These are phyloP conservation scores for Albula glossodonta DNA, from an alignment of 2,113 vertebrate genomes.

Conservation along the genomic window DNA sequence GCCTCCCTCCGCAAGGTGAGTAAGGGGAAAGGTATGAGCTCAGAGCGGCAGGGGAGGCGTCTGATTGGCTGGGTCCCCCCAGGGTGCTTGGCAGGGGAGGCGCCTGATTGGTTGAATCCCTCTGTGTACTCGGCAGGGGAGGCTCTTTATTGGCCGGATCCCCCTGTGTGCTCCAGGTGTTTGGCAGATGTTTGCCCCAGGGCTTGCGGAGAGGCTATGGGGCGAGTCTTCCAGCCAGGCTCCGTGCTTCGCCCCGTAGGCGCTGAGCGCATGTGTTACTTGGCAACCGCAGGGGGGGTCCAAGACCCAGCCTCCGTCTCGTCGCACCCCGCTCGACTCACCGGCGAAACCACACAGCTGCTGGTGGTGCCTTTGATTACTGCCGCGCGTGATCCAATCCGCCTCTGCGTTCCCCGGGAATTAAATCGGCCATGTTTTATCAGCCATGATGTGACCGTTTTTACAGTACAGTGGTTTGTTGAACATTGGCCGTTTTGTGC, in stretches of 20 bases:
- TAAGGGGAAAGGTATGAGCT: slow-evolving; percentile 33
- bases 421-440: background rate
- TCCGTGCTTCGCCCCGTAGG: slow-evolving; percentile 25
- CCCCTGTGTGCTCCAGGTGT: slow-evolving; percentile 42
- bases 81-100: slow-evolving; percentile 39
- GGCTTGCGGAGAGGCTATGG: background rate
- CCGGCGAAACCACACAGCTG: background rate
- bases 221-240: slow-evolving; percentile 12
- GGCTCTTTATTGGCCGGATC: no score
- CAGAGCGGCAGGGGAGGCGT: slow-evolving; percentile 3
- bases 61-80: slow-evolving; percentile 7
- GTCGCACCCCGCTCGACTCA: background rate
- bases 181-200: slow-evolving; percentile 43
- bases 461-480: background rate
- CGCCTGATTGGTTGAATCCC: background rate
- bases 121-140: no score
- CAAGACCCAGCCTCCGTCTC: no score
- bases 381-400: background rate
- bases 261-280: background rate
- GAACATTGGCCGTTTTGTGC: background rate
- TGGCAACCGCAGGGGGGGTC: background rate
- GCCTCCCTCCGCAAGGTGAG: slow-evolving; percentile 59
- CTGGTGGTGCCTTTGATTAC: background rate
- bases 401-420: background rate
- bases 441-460: background rate